Evolutionary conservation across 2,888 invertebrate genomes (phyloP), one percentile per base, ranked within the genome.

Genomic region (Eustalomyia histrio): DNA sequence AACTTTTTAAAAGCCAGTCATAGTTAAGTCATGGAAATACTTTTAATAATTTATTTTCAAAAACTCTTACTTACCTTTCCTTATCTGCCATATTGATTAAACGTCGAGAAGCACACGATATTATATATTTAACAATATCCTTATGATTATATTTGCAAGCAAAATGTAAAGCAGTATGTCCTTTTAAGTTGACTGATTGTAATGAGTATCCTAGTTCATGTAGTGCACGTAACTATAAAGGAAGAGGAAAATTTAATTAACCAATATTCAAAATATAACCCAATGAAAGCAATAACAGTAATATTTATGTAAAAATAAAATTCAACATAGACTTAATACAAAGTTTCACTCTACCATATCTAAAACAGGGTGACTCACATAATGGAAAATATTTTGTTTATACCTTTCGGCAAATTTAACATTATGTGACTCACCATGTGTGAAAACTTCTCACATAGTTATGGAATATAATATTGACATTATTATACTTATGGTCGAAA

Each of bases 121-220:
- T 94, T 84, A 98, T 92, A 90, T 96, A 98, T 91, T 95, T 95
- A 79, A 98, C 95, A 84, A 98, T 94, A 87, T 97, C 96, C 89
- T 95, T 96, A 91, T 97, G 95, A 61, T 97, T 97, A 89, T 95
- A 95, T 83, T 95, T 93, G 72, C 97, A 95, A 43, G 97, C 97
- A 86, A 97, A 93, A 91, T 98, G 98, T 83, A 98, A 92, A 68
- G 97, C 95, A 39, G 97, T 97, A 92, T 97, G 97, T 16, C 98
- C 98, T 83, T 92, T 93, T 69, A 94, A 92, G 90, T 97, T 97
- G 88, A 95, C 95, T 82, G 96, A 95, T 85, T 96, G 92, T 79
- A 97, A 91, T 63, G 96, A 97, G 91, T 94, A 96, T 78, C 97
- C 97, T 86, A 95, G 94, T 83, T 93, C 92, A 91, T 97, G 96